Conservation (phyloP, 2,113 vertebrate species). For the Numenius arquata region DNA sequence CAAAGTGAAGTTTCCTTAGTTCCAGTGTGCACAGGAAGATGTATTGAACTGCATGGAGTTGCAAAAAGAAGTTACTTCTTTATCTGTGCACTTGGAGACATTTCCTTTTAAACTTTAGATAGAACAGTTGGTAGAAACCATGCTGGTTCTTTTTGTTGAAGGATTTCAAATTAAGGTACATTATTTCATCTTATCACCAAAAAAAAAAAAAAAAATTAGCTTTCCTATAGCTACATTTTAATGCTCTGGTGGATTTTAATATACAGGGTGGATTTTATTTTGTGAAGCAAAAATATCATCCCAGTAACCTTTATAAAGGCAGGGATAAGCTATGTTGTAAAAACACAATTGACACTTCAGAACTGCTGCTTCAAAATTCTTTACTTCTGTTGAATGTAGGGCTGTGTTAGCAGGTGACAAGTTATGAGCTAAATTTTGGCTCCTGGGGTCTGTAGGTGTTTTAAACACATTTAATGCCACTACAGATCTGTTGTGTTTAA, state of each 20-base stretch:
- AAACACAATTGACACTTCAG: background rate
- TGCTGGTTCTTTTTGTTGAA: accelerated
- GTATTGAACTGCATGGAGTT: background rate
- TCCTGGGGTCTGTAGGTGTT: background rate
- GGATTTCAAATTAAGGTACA: background rate
- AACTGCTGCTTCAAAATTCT: background rate
- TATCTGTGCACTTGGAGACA: background rate
- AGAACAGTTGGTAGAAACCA: background rate
- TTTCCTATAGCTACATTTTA: background rate
- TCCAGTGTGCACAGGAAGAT: background rate
- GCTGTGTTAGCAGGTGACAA: background rate
- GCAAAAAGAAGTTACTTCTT: background rate
- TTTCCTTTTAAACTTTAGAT: background rate
- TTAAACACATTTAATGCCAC: background rate
- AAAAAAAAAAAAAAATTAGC: accelerated
- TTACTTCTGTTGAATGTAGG: background rate
- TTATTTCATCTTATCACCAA: background rate
- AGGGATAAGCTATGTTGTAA: background rate
- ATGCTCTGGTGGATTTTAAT: background rate
- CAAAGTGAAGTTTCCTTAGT: background rate
- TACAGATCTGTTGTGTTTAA: background rate
- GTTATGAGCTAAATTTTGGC: background rate
- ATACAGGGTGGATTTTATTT: background rate
- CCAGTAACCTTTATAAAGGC: background rate
- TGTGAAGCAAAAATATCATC: background rate